Percentiles rank a stretch among this genome's conserved stretches.
These are phyloP conservation scores for Drosophila sproati DNA, from an alignment of 1,140 invertebrate genomes.

Conservation along the genomic window DNA sequence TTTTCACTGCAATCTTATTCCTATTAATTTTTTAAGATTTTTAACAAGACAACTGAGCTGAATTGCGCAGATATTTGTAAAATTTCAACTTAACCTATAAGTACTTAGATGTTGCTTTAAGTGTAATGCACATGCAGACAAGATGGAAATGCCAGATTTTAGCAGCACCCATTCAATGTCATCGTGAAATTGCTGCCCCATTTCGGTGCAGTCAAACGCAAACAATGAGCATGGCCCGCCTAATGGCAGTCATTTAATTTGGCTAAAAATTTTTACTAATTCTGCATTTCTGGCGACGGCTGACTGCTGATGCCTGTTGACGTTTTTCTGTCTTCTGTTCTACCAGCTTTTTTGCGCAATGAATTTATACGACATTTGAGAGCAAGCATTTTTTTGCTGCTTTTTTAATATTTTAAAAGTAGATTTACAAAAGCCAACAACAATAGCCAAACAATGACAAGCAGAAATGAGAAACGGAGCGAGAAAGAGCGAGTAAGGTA, in stretches of 20 bases:
- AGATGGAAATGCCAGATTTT: not conserved
- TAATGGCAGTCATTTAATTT: conserved; percentile 68
- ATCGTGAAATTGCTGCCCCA: conserved; percentile 36
- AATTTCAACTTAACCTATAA: not conserved
- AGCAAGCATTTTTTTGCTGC: conserved; percentile 23
- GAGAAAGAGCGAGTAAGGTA: not conserved
- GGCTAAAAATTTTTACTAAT: conserved; percentile 52
- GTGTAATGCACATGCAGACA: not conserved
- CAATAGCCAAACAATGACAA: conserved; percentile 55
- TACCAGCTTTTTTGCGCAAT: conserved; percentile 21
- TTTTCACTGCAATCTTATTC: too few relatives aligned
- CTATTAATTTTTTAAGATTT: too few relatives aligned
- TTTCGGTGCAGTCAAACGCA: conserved; percentile 40
- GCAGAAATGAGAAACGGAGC: conserved; percentile 9
- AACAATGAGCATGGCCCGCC: conserved; percentile 35
- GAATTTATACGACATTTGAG: conserved; percentile 47
- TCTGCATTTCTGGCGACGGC: conserved; percentile 22
- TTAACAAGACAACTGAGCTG: too few relatives aligned
- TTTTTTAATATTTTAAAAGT: conserved; percentile 76
- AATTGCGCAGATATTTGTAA: too few relatives aligned
- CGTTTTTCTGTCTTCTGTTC: conserved; percentile 18
- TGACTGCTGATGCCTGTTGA: conserved; percentile 16
- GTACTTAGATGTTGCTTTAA: not conserved
- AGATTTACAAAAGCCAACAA: conserved; percentile 30
- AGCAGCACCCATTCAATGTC: not conserved